Conservation (phyloP, 2,113 vertebrate genomes). For the Nothoprocta perdicaria region DNA sequence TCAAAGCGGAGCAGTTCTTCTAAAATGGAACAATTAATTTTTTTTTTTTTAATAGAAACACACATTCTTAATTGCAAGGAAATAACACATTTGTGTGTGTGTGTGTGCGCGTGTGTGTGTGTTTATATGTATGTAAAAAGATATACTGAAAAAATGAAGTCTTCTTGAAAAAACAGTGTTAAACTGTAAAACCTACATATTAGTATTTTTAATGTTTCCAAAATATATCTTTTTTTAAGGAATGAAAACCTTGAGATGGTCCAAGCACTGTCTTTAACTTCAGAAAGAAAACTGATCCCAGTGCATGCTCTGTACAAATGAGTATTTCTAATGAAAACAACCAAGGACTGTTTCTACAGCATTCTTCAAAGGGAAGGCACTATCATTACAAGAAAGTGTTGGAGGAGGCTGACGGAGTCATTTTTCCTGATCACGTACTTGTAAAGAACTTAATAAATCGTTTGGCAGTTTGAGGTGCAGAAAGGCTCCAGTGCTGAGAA, state of each 20-base stretch:
- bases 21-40: neutral
- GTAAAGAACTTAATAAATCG: neutral
- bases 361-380: neutral
- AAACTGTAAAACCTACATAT: neutral
- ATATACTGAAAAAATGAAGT: neutral
- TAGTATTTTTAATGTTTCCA: neutral
- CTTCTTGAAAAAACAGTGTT: neutral
- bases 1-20: neutral
- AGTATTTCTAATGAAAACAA: neutral
- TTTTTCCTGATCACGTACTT: neutral
- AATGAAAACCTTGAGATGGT: neutral
- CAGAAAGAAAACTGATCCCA: neutral
- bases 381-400: neutral
- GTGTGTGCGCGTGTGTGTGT: neutral
- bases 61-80: neutral
- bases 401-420: neutral
- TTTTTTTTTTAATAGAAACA: neutral
- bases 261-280: neutral
- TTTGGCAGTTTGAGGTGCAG: neutral
- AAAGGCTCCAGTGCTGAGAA: neutral
- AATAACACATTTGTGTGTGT: neutral
- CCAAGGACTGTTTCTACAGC: neutral
- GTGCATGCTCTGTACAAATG: neutral
- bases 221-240: neutral
- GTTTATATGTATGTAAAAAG: neutral